Evolutionary conservation across 2,797 vertebrate genomes (phyloP).

Genomic region (Coregonus ussuriensis): DNA sequence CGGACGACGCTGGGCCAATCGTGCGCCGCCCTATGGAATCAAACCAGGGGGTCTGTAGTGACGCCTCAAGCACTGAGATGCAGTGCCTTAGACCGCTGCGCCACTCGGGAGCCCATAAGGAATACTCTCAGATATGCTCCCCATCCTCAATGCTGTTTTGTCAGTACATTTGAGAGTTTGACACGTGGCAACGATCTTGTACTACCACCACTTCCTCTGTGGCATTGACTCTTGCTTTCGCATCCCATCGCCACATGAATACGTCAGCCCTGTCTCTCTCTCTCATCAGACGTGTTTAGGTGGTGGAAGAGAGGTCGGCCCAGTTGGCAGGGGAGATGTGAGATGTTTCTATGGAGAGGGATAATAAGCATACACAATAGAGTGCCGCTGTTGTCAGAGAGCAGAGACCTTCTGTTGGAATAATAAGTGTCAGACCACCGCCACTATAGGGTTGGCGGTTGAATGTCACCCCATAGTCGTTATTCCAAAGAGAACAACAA

Average conservation of each 20-base stretch:
- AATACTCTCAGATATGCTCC: background rate
- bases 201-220: background rate
- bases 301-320: slow-evolving; percentile 66
- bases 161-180: background rate
- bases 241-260: background rate
- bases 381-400: slow-evolving; percentile 56
- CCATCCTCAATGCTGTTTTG: background rate
- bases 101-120: background rate
- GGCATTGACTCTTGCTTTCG: no score
- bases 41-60: no score
- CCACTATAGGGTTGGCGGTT: slow-evolving; percentile 46
- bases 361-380: slow-evolving; percentile 66
- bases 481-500: slow-evolving; percentile 60
- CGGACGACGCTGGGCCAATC: no score
- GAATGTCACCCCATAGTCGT: slow-evolving; percentile 63
- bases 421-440: slow-evolving; percentile 62
- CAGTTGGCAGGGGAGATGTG: slow-evolving; percentile 58
- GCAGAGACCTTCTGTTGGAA: slow-evolving; percentile 54
- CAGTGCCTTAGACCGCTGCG: no score
- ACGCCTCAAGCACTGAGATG: no score
- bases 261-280: background rate
- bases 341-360: slow-evolving; percentile 67
- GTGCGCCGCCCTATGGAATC: no score
- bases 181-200: background rate
- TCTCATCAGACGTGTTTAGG: slow-evolving; percentile 45